Conservation (phyloP, 2,113 vertebrate genomes). For the Naja naja region DNA sequence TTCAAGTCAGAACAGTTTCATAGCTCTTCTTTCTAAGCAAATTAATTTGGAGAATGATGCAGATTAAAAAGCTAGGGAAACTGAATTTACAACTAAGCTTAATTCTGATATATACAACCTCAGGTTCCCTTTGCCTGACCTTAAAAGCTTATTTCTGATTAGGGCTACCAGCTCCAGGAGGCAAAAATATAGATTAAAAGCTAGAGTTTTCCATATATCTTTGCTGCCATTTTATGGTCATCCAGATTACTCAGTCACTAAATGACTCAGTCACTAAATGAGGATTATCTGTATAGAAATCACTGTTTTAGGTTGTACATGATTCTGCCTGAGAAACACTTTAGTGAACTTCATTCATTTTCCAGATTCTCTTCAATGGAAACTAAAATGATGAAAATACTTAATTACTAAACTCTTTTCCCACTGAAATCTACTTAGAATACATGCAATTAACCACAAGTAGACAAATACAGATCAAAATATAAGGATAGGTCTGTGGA, state of each 20-base stretch:
- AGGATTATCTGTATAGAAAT: background rate
- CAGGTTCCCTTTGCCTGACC: background rate
- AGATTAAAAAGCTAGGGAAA: background rate
- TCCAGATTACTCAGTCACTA: background rate
- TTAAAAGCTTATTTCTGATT: background rate
- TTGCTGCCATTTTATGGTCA: background rate
- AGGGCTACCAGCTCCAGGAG: background rate
- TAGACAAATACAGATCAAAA: too few relatives aligned
- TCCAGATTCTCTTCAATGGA: background rate
- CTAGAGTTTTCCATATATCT: background rate
- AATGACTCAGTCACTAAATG: background rate
- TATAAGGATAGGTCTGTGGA: background rate
- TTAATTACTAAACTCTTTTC: background rate
- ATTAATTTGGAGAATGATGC: slow-evolving; percentile 14
- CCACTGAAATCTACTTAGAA: slow-evolving; percentile 12
- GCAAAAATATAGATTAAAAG: background rate
- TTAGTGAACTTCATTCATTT: background rate
- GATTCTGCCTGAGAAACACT: background rate
- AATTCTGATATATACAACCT: background rate
- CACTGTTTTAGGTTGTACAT: background rate
- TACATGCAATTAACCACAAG: background rate
- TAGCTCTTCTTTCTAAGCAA: background rate
- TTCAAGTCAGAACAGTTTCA: background rate
- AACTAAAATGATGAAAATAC: background rate
- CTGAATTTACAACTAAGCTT: background rate